Evolutionary conservation across 1,140 invertebrate genomes (phyloP), one percentile per base, ranked within the genome.

Genomic region (Pseudomyrmex pallidus): DNA sequence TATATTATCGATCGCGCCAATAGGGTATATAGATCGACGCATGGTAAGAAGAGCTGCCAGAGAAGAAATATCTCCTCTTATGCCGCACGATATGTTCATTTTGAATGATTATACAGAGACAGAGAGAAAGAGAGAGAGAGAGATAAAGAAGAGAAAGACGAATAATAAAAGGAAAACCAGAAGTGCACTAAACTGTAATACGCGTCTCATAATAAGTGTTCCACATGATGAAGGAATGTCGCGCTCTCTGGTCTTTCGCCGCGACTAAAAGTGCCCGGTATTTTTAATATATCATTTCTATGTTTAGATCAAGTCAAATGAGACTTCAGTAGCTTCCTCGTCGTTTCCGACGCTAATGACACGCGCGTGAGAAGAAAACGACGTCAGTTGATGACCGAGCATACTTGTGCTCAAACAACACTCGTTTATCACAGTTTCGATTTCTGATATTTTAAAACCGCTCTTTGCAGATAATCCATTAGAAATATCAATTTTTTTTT

Each of bases 281-380:
- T 83, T 76, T 76, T 83, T 83, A 83, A 77, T 83, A 83, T 83
- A 83, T 83, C 9, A 35, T 25, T 63, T 13, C 82, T 78, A 78
- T 64, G 62, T 78, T 83, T 83, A 76, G 72, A 25, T 5, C 20
- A 35, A 35, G 9, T 15, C 82, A 44, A 64, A 74, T 50, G 20
- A 20, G 17, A 82, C 57, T 25, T 77, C 50, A 46, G 62, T 77
- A 52, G 62, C 22, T 2, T 54, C 22, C 17, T 52, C 61, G n/a
- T 44, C 52, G 56, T 52, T 44, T 17, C 7, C n/a, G 22, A n/a
- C 63, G 44, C 64, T 56, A 80, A 15, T 10, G 22, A 35, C 46
- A 8, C n/a, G 68, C 35, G 35, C 35, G 35, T 35, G 9, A 15
- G 59, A 52, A 50, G 77, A 57, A 74, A 61, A 76, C 50, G 73